Percentiles rank a stretch among this genome's conserved stretches.
Evolutionary conservation across 2,888 invertebrate genomes (phyloP).

Genomic region (Mimumesa dahlbomi): DNA sequence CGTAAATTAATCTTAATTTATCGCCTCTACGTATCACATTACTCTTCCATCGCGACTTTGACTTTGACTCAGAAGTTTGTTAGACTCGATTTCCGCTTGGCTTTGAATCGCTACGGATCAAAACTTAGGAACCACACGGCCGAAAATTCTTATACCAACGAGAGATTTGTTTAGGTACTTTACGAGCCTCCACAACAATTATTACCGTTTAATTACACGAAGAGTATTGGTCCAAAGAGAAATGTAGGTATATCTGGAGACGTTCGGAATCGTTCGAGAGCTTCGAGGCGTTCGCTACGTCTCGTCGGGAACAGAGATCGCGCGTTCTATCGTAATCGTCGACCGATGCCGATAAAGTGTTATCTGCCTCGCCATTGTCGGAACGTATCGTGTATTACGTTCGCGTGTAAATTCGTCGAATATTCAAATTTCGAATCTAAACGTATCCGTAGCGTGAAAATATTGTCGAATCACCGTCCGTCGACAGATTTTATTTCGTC

Average conservation of each 20-base stretch:
- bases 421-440: too few relatives aligned
- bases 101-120: slow-evolving; percentile 45
- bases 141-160: slow-evolving; percentile 55
- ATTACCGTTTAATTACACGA: slow-evolving; percentile 67
- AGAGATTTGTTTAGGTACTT: slow-evolving; percentile 61
- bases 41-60: slow-evolving; percentile 55
- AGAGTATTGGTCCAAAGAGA: slow-evolving; percentile 75
- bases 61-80: too few relatives aligned
- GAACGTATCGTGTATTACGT: too few relatives aligned
- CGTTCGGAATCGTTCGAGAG: slow-evolving; percentile 17
- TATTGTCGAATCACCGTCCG: too few relatives aligned
- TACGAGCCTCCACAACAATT: slow-evolving; percentile 65
- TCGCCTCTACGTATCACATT: slow-evolving; percentile 55
- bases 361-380: slow-evolving; percentile 9
- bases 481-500: too few relatives aligned
- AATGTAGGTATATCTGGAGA: slow-evolving; percentile 56
- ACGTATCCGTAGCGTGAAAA: too few relatives aligned
- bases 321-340: not conserved
- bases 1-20: slow-evolving; percentile 42
- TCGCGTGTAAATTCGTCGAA: too few relatives aligned
- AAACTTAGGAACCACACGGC: slow-evolving; percentile 67
- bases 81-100: too few relatives aligned
- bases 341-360: slow-evolving; percentile 15
- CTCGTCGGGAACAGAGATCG: slow-evolving; percentile 13
- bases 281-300: slow-evolving; percentile 7